These are phyloP conservation scores for Tridacna gigas DNA, from an alignment of 2,888 invertebrate species.

Conservation along the genomic window DNA sequence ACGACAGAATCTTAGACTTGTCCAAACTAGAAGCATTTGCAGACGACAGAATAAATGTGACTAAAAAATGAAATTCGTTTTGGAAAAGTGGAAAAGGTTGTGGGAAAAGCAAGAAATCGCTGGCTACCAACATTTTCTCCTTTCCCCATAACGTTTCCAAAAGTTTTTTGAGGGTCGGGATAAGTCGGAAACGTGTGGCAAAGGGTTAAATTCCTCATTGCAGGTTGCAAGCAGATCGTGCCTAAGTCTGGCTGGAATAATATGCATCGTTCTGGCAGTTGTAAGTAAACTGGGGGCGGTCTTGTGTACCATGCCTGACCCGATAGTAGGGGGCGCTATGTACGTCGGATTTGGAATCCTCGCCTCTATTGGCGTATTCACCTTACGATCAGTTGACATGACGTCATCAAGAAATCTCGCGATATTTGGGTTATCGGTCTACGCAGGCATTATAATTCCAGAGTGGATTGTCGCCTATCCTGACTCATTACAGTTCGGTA, in stretches of 20 bases:
- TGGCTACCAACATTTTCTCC: too few relatives aligned
- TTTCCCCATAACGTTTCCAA: too few relatives aligned
- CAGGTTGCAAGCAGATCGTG: slow-evolving; percentile 71
- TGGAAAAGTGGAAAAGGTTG: too few relatives aligned
- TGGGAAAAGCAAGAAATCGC: too few relatives aligned
- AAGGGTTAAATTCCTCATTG: slow-evolving; percentile 19
- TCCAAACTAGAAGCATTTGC: too few relatives aligned
- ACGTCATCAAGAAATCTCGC: slow-evolving; percentile 64
- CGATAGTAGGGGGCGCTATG: slow-evolving; percentile 64
- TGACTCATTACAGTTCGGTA: slow-evolving; percentile 51
- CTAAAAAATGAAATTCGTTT: too few relatives aligned
- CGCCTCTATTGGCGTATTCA: slow-evolving; percentile 65
- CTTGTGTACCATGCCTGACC: slow-evolving; percentile 66
- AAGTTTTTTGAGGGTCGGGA: too few relatives aligned
- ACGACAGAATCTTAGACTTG: too few relatives aligned
- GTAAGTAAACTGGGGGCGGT: slow-evolving; percentile 69
- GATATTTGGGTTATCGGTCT: slow-evolving; percentile 63
- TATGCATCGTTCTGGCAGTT: slow-evolving; percentile 63
- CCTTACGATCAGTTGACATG: slow-evolving; percentile 58
- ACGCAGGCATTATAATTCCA: slow-evolving; percentile 62
- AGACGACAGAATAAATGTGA: too few relatives aligned
- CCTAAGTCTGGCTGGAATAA: slow-evolving; percentile 63
- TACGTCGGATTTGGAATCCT: slow-evolving; percentile 65
- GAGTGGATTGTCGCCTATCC: slow-evolving; percentile 64
- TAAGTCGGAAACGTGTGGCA: too few relatives aligned